Conservation (phyloP, 2,113 vertebrate species). For the Corvus cornix region DNA sequence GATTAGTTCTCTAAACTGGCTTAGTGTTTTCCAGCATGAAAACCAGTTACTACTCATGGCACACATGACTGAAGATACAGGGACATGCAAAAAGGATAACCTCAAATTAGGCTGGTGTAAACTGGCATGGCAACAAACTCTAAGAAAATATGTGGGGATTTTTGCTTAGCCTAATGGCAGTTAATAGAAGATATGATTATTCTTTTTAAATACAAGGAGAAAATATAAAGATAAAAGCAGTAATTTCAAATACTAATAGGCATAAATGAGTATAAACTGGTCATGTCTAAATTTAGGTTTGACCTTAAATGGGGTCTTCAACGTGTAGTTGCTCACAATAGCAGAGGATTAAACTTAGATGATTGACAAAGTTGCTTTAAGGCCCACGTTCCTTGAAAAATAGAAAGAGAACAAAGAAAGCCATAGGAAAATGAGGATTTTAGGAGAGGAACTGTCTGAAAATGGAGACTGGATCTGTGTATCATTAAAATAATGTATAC, state of each 20-base stretch:
- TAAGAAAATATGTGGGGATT: neutral
- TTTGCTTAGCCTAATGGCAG: neutral
- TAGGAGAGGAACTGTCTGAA: neutral
- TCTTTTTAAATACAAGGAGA: neutral
- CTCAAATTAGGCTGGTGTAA: neutral
- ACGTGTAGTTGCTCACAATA: neutral
- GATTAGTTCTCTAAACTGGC: neutral
- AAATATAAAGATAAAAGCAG: neutral
- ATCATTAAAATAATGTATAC: neutral
- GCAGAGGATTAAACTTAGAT: neutral
- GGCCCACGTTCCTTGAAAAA: neutral
- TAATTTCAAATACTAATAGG: neutral
- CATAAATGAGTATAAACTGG: neutral
- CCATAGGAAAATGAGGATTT: neutral
- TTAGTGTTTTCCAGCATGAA: neutral
- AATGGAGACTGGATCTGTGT: neutral
- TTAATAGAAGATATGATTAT: neutral
- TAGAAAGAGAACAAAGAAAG: neutral
- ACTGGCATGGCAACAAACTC: neutral
- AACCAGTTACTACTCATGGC: neutral
- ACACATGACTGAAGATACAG: neutral
- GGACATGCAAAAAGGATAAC: neutral
- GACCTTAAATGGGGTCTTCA: neutral
- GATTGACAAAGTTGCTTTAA: neutral
- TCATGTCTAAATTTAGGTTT: neutral